Base-by-base conservation (phyloP, 2,113 vertebrate genomes). In the Forbesichthys papilliferus region DNA sequence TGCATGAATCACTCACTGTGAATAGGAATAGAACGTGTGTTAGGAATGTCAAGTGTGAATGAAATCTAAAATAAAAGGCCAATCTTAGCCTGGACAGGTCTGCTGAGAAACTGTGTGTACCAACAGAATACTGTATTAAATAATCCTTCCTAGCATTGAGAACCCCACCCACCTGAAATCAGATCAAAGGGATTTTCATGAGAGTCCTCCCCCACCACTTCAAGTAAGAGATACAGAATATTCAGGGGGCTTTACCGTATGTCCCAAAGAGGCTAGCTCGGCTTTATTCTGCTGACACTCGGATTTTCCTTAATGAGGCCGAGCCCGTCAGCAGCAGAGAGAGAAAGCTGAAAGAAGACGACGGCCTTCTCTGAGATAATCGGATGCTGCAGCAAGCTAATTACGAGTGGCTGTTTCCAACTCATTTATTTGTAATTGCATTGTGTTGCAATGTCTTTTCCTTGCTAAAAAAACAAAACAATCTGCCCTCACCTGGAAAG, bases 221-320 rank as follows among this genome's bases (percentile, higher is more conserved):
- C 61, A 11, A 33, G 7, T 9, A 10, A 20, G n/a, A 11, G 33
- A 48, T 4, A 12, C 49, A 3, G 57, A 66, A 64, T 5, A 27
- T 75, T 53, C 63, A 12, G 0, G 52, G 42, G 58, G 65, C 77
- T 59, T 56, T 8, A 11, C 59, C 47, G 53, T 18, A 3, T 13
- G 36, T 64, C 16, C 20, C 66, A 68, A 20, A 56, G 42, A 57
- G n/a, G 33, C 47, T 52, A 12, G 12, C 0, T 42, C 4, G 36
- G 36, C 36, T 0, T 36, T 53, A 74, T 81, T 82, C 59, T 80
- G 81, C 81, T 84, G 79, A 84, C 52, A 68, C 49, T 48, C 4
- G 2, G 58, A 10, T 18, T 77, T 48, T 48, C n/a, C 57, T 67
- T 82, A 78, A 80, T 80, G 71, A 86, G 79, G 66, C 52, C 1